Percentiles rank a stretch among this genome's conserved stretches.
Conservation (phyloP, 2,797 vertebrate genomes). For the Hafferia zeledoni region DNA sequence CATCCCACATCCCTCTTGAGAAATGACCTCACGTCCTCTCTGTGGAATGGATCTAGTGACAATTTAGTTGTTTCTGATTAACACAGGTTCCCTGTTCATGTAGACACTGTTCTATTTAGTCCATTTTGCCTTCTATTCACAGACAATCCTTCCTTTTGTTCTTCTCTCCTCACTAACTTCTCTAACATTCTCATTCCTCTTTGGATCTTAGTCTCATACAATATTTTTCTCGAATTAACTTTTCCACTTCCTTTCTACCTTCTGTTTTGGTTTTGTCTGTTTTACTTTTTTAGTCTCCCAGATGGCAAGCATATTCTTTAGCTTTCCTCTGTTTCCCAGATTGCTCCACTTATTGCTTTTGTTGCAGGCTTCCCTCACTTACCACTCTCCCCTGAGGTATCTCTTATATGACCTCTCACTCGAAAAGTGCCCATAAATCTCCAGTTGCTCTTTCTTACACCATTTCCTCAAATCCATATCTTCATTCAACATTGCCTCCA, state of each 20-base stretch:
- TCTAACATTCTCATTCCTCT: neutral
- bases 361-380: neutral
- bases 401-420: neutral
- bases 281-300: neutral
- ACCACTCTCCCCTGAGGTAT: neutral
- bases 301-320: neutral
- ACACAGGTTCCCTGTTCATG: neutral
- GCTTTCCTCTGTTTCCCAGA: neutral
- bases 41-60: neutral
- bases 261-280: neutral
- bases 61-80: slow-evolving; percentile 10
- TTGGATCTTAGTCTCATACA: neutral
- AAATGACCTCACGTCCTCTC: slow-evolving; percentile 40
- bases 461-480: neutral
- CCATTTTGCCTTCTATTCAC: neutral
- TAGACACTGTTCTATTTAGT: neutral
- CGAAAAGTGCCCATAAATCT: neutral
- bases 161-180: neutral
- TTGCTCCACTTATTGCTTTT: neutral
- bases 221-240: neutral
- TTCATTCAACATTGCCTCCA: neutral
- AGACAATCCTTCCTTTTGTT: neutral
- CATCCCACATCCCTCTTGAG: neutral
- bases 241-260: neutral
- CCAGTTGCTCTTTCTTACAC: neutral